phyloP scores from a whole-genome alignment of 2,113 vertebrate genomes.

The Craseonycteris thonglongyai region DNA sequence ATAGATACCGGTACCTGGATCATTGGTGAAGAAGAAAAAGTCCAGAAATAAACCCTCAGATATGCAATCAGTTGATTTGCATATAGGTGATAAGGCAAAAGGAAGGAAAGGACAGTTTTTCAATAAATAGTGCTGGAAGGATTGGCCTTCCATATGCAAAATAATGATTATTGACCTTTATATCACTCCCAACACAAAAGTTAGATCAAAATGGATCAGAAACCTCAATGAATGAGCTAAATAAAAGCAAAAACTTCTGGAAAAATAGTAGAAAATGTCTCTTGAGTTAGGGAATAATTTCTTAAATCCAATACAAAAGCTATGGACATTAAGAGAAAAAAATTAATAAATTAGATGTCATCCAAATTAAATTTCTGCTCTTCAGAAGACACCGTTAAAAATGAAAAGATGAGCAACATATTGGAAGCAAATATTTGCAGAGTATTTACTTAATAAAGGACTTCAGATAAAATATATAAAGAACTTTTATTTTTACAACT shows the following conservation, averaged over 20 bases:
- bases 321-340: not conserved
- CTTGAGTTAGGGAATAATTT: not conserved
- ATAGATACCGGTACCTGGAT: not conserved
- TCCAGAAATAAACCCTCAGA: not conserved
- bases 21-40: not conserved
- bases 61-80: not conserved
- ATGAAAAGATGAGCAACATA: not conserved
- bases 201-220: not conserved
- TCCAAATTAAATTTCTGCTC: not conserved
- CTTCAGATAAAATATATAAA: not conserved
- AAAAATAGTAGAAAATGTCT: not conserved
- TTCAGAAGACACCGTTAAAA: not conserved
- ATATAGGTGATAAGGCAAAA: not conserved
- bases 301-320: not conserved
- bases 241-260: not conserved
- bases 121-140: not conserved
- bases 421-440: constrained; percentile 18
- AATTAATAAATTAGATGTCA: not conserved
- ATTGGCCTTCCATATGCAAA: not conserved
- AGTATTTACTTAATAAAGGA: not conserved
- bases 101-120: not conserved
- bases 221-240: not conserved
- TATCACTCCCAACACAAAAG: not conserved
- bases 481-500: not conserved
- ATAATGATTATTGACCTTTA: not conserved